Conservation (phyloP, 2,888 invertebrate species). For the Morpho deidamia region DNA sequence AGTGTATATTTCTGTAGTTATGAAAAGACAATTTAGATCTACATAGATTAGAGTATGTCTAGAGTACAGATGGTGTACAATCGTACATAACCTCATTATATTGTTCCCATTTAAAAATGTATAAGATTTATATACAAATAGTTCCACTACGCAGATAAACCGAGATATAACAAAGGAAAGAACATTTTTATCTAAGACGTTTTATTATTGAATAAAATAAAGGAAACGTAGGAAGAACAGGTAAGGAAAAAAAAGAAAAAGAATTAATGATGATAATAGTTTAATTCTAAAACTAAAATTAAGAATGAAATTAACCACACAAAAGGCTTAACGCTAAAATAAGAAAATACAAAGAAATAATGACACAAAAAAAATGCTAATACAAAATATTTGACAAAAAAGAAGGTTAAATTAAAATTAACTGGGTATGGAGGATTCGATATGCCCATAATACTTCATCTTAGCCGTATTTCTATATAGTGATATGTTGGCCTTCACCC, state of each 20-base stretch:
- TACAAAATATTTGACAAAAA: slow-evolving; percentile 25
- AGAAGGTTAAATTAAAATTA: slow-evolving; percentile 29
- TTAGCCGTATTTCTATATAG: slow-evolving; percentile 56
- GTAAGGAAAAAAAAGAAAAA: slow-evolving; percentile 61
- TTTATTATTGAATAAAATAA: slow-evolving; percentile 18
- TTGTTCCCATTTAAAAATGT: slow-evolving; percentile 75
- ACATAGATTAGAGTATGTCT: slow-evolving; percentile 65
- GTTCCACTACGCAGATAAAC: slow-evolving; percentile 53
- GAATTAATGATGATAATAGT: slow-evolving; percentile 72
- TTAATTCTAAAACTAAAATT: slow-evolving; percentile 77
- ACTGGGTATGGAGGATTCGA: slow-evolving; percentile 33
- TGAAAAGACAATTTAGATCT: slow-evolving; percentile 65
- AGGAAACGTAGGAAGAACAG: slow-evolving; percentile 48
- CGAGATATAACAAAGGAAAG: slow-evolving; percentile 25
- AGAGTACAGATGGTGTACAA: slow-evolving; percentile 75
- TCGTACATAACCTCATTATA: slow-evolving; percentile 71
- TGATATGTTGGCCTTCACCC: slow-evolving; percentile 66
- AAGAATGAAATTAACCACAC: slow-evolving; percentile 77
- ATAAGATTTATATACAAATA: slow-evolving; percentile 74
- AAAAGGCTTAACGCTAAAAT: slow-evolving; percentile 71
- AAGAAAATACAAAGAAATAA: slow-evolving; percentile 50
- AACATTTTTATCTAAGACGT: neutral
- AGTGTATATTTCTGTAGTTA: slow-evolving; percentile 39
- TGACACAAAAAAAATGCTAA: slow-evolving; percentile 35
- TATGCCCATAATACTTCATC: slow-evolving; percentile 43